Conservation (phyloP, 2,888 invertebrate genomes). For the Polia nebulosa region DNA sequence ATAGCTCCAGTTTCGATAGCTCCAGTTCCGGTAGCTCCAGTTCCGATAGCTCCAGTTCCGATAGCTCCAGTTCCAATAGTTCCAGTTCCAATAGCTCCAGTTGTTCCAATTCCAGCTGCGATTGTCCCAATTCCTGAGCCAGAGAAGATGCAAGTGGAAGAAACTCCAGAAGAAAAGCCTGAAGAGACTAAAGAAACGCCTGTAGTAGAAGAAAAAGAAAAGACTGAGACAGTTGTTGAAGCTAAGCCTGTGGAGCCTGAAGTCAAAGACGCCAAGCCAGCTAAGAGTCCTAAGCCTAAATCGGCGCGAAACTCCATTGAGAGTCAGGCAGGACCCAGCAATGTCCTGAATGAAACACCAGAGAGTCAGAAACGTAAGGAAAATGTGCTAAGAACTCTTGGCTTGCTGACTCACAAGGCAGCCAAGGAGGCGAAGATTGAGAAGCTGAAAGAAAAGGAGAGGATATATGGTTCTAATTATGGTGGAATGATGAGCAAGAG, state of each 20-base stretch:
- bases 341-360: slow-evolving; percentile 88
- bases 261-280: slow-evolving; percentile 61
- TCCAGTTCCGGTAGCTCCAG: neutral
- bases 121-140: slow-evolving; percentile 16
- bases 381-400: slow-evolving; percentile 93
- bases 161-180: slow-evolving; percentile 33
- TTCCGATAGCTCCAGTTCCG: neutral
- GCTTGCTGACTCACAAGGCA: slow-evolving; percentile 94
- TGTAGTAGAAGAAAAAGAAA: slow-evolving; percentile 59
- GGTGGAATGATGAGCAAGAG: slow-evolving; percentile 76
- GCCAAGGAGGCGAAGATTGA: slow-evolving; percentile 93
- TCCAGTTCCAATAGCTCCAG: neutral
- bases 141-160: slow-evolving; percentile 34
- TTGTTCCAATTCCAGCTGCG: slow-evolving; percentile 5
- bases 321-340: slow-evolving; percentile 82
- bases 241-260: slow-evolving; percentile 59
- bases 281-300: slow-evolving; percentile 62
- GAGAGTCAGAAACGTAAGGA: slow-evolving; percentile 94
- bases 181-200: slow-evolving; percentile 46
- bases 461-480: slow-evolving; percentile 75
- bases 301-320: slow-evolving; percentile 65
- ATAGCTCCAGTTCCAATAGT: neutral
- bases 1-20: neutral
- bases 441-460: slow-evolving; percentile 88
- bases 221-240: slow-evolving; percentile 62